Conservation (phyloP, 2,113 vertebrate genomes). For the Hydrochoerus hydrochaeris region DNA sequence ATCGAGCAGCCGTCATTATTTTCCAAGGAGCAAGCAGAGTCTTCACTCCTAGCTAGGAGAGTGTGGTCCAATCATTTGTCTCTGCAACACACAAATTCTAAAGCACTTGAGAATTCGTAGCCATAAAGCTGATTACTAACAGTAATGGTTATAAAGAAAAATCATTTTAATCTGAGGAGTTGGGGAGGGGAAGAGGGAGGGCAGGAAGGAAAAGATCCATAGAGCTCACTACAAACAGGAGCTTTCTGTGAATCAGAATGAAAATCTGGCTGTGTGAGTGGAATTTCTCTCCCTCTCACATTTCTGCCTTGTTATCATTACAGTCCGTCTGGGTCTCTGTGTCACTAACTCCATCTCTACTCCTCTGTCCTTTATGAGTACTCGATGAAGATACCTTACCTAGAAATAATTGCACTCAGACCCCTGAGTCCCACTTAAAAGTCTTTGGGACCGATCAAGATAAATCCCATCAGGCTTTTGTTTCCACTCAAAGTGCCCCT, state of each 20-base stretch:
- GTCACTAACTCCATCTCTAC: slow-evolving; percentile 34
- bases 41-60: slow-evolving; percentile 39
- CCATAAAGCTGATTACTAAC: slow-evolving; percentile 67
- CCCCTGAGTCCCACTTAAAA: slow-evolving; percentile 81
- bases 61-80: slow-evolving; percentile 70
- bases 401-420: slow-evolving; percentile 77
- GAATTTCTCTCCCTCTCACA: not conserved
- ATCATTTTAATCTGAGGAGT: slow-evolving; percentile 42
- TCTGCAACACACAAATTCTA: not conserved
- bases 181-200: not conserved
- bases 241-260: not conserved
- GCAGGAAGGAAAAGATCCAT: not conserved
- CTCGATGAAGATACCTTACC: slow-evolving; percentile 72
- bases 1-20: slow-evolving; percentile 51
- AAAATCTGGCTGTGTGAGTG: not conserved
- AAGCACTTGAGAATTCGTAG: slow-evolving; percentile 68
- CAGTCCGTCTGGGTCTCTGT: not conserved
- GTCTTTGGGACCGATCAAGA: slow-evolving; percentile 78
- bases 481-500: slow-evolving; percentile 78
- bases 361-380: slow-evolving; percentile 58
- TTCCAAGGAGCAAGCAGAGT: slow-evolving; percentile 29
- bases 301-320: not conserved
- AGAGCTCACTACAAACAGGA: not conserved
- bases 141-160: slow-evolving; percentile 52
- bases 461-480: slow-evolving; percentile 77